phyloP scores from a whole-genome alignment of 2,797 vertebrate genomes.

The Pangasius sanitwongsei region DNA sequence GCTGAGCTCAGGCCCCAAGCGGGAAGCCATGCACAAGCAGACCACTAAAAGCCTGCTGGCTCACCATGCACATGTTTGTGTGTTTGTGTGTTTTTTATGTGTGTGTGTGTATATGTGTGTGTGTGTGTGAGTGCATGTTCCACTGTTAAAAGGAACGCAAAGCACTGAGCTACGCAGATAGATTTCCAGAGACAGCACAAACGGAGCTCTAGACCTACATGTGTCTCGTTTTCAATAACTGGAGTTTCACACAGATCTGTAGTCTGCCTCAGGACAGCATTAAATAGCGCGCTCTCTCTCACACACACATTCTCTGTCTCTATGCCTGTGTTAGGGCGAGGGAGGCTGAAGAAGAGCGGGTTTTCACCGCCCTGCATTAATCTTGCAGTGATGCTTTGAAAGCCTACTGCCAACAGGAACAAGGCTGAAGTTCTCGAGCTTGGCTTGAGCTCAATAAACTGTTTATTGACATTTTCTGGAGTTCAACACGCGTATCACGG shows the following conservation, averaged over 20 bases:
- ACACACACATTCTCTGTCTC: background rate
- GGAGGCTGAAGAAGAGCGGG: slow-evolving; percentile 54
- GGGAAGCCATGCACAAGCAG: slow-evolving; percentile 19
- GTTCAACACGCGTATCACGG: slow-evolving; percentile 64
- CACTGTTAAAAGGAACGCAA: slow-evolving; percentile 28
- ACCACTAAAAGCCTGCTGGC: slow-evolving; percentile 43
- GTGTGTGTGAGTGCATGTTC: background rate
- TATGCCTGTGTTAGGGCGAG: background rate
- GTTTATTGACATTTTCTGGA: slow-evolving; percentile 78
- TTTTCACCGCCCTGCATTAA: slow-evolving; percentile 67
- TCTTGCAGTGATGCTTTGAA: slow-evolving; percentile 57
- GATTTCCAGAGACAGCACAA: background rate
- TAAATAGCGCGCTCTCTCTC: background rate
- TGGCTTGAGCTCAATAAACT: slow-evolving; percentile 68
- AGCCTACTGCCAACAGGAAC: slow-evolving; percentile 62
- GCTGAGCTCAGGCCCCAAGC: slow-evolving; percentile 27
- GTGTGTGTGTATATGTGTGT: background rate
- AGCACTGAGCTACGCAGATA: slow-evolving; percentile 16
- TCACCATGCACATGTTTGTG: slow-evolving; percentile 12
- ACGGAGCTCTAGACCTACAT: slow-evolving; percentile 24
- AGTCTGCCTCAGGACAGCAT: background rate
- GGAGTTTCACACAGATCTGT: background rate
- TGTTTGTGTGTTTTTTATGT: slow-evolving; percentile 16
- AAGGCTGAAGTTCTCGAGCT: slow-evolving; percentile 68
- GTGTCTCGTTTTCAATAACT: slow-evolving; percentile 37